Evolutionary conservation across 1,140 invertebrate genomes (phyloP).

Genomic region (Drosophila yakuba): DNA sequence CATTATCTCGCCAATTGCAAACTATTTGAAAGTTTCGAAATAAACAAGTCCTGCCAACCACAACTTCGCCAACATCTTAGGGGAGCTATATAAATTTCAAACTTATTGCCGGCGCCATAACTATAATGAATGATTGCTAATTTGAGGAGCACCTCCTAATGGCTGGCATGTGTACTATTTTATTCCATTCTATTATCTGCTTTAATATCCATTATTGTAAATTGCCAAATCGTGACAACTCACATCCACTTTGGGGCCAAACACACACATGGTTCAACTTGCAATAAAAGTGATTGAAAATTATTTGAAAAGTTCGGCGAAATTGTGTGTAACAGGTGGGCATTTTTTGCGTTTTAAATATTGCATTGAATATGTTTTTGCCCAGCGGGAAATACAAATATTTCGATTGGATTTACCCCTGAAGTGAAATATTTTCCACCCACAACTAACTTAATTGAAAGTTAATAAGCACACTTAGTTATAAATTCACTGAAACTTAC

Average conservation of each 20-base stretch:
- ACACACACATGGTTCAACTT: neutral
- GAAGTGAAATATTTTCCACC: no score
- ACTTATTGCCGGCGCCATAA: neutral
- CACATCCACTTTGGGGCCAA: neutral
- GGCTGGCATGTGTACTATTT: neutral
- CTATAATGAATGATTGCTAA: no score
- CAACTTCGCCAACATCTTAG: neutral
- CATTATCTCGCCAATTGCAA: neutral
- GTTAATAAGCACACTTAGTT: neutral
- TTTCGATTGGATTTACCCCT: no score
- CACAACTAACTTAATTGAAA: neutral
- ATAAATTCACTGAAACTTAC: slow-evolving; percentile 2
- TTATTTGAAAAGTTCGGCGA: neutral
- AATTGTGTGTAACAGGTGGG: neutral
- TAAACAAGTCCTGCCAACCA: neutral
- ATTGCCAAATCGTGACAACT: slow-evolving; percentile 19
- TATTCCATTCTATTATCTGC: neutral
- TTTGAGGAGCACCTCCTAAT: no score
- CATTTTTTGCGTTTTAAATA: neutral
- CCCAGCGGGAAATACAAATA: no score
- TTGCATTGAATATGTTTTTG: no score
- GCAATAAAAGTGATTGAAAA: slow-evolving; percentile 12
- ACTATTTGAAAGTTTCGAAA: neutral
- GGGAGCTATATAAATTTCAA: neutral
- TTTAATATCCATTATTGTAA: slow-evolving; percentile 42